Evolutionary conservation across 1,140 invertebrate species (phyloP).

Genomic region (Hycleus cichorii): DNA sequence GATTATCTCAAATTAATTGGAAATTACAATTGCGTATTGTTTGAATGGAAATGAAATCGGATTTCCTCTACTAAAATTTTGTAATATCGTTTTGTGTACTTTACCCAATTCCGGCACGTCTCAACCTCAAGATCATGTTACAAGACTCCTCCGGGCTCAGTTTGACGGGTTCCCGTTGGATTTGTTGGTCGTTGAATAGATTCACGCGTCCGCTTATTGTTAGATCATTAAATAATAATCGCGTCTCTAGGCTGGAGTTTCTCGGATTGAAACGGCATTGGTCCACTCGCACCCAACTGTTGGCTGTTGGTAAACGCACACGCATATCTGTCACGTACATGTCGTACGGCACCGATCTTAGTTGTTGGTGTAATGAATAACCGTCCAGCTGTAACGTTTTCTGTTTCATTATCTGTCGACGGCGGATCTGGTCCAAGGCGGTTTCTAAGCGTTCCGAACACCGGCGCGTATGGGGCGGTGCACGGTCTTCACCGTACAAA

Average conservation of each 20-base stretch:
- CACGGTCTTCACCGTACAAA: conserved; percentile 20
- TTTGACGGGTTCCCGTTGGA: conserved; percentile 35
- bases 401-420: conserved; percentile 47
- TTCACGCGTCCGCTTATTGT: conserved; percentile 68
- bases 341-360: conserved; percentile 51
- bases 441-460: conserved; percentile 49
- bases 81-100: not conserved
- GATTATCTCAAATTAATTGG: not conserved
- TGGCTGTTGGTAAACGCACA: conserved; percentile 52
- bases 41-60: not conserved
- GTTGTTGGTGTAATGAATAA: conserved; percentile 53
- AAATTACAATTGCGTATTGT: not conserved
- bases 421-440: conserved; percentile 48
- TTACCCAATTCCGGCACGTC: conserved; percentile 68
- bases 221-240: conserved; percentile 67
- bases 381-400: conserved; percentile 53
- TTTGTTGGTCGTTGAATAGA: conserved; percentile 46
- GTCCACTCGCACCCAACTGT: conserved; percentile 57
- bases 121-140: conserved; percentile 68
- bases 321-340: conserved; percentile 60
- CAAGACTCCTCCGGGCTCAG: conserved; percentile 50
- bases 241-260: conserved; percentile 64
- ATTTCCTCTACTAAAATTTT: too few species aligned
- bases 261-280: conserved; percentile 65
- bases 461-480: conserved; percentile 19